These are phyloP conservation scores for Pelvicachromis taeniatus DNA, from an alignment of 2,113 vertebrate species.

Conservation along the genomic window DNA sequence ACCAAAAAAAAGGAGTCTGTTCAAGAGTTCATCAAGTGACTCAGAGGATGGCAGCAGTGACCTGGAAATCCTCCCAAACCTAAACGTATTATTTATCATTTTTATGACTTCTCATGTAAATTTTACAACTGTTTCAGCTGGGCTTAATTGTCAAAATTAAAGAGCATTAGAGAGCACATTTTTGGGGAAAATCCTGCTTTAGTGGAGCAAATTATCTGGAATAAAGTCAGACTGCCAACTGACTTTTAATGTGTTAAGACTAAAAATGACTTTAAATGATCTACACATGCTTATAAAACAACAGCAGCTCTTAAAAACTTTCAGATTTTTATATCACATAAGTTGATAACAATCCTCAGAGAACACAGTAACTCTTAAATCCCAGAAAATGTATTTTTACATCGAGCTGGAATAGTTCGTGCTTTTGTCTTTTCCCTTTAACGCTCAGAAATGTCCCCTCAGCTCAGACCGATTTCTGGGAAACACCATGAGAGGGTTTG, in stretches of 20 bases:
- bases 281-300: background rate
- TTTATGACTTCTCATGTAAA: too few species aligned
- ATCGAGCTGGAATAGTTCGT: background rate
- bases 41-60: too few species aligned
- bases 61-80: too few species aligned
- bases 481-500: background rate
- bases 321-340: background rate
- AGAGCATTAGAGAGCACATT: too few species aligned
- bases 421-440: too few species aligned
- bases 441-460: background rate
- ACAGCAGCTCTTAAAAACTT: background rate
- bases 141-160: too few species aligned
- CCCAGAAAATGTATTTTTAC: background rate
- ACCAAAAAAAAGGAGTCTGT: background rate
- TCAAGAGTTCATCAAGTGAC: background rate
- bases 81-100: too few species aligned
- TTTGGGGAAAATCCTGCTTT: background rate
- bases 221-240: background rate
- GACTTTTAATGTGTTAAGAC: background rate
- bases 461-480: background rate
- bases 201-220: background rate
- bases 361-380: background rate
- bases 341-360: background rate
- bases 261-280: too few species aligned
- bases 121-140: too few species aligned